Evolutionary conservation across 2,888 invertebrate species (phyloP).

Genomic region (Chaetogeoica ovagalla): DNA sequence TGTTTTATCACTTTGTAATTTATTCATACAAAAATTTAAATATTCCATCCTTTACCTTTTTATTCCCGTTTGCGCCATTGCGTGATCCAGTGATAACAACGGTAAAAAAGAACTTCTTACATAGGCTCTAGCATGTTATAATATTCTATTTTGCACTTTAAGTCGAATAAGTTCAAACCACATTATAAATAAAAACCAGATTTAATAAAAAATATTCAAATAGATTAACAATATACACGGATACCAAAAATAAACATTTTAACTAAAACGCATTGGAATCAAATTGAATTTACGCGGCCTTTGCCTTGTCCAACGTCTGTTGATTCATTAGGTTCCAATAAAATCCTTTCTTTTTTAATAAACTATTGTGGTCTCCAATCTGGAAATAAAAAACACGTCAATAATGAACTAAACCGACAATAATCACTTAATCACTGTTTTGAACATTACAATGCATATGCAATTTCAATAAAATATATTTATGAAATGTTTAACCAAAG

Average conservation of each 20-base stretch:
- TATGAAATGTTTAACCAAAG: neutral
- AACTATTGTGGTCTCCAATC: slow-evolving; percentile 81
- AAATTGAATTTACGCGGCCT: slow-evolving; percentile 7
- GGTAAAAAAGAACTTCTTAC: too few species aligned
- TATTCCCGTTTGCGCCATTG: too few species aligned
- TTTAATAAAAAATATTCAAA: neutral
- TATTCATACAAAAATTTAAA: too few species aligned
- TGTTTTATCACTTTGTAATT: too few species aligned
- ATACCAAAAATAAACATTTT: neutral
- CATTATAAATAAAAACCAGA: neutral
- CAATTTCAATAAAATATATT: neutral
- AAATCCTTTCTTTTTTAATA: slow-evolving; percentile 76
- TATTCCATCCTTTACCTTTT: too few species aligned
- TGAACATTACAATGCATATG: neutral
- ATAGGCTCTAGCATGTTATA: too few species aligned
- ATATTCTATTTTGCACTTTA: too few species aligned
- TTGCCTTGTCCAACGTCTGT: slow-evolving; percentile 60
- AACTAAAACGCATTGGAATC: neutral
- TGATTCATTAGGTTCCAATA: slow-evolving; percentile 85
- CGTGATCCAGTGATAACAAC: too few species aligned
- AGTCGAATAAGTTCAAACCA: too few species aligned
- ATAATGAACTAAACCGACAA: neutral
- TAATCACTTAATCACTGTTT: neutral
- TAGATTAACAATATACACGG: neutral
- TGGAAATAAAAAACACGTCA: slow-evolving; percentile 60